Evolutionary conservation across 2,888 invertebrate genomes (phyloP).

Genomic region (Gari tellinella): DNA sequence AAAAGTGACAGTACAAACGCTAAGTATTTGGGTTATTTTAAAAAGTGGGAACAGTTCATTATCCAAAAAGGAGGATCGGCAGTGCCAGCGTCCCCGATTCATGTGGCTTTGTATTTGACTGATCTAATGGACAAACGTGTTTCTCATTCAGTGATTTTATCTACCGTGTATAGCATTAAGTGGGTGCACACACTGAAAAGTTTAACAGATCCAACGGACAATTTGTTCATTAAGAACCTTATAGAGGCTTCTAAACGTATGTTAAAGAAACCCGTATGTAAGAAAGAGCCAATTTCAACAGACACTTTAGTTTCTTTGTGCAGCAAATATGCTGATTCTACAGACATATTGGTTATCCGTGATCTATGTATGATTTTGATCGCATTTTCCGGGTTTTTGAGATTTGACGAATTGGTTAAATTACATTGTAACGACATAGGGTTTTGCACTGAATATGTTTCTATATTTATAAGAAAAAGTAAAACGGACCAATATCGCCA

Average conservation of each 20-base stretch:
- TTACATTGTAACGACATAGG: constrained; percentile 23
- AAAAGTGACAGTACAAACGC: constrained; percentile 35
- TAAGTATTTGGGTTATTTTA: constrained; percentile 36
- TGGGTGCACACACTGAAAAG: constrained; percentile 37
- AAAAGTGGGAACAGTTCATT: constrained; percentile 44
- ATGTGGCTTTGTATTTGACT: constrained; percentile 32
- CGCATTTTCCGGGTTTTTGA: constrained; percentile 31
- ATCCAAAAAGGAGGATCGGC: constrained; percentile 3
- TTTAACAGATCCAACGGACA: constrained; percentile 40
- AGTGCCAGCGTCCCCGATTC: constrained; percentile 33
- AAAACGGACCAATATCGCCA: constrained; percentile 52
- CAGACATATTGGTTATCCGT: constrained; percentile 20
- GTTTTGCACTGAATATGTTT: constrained; percentile 30
- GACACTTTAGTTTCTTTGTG: neutral
- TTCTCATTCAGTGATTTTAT: constrained; percentile 28
- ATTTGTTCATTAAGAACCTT: constrained; percentile 40
- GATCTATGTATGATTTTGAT: constrained; percentile 42
- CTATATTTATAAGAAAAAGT: constrained; percentile 36
- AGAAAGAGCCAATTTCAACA: neutral
- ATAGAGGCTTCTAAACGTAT: neutral
- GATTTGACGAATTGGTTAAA: constrained; percentile 5
- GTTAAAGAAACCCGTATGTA: neutral
- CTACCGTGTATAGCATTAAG: constrained; percentile 33
- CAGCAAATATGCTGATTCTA: constrained; percentile 10
- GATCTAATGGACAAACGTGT: constrained; percentile 24